These are phyloP conservation scores for Drosophila pallidifrons DNA, from an alignment of 1,140 invertebrate genomes.

Conservation along the genomic window DNA sequence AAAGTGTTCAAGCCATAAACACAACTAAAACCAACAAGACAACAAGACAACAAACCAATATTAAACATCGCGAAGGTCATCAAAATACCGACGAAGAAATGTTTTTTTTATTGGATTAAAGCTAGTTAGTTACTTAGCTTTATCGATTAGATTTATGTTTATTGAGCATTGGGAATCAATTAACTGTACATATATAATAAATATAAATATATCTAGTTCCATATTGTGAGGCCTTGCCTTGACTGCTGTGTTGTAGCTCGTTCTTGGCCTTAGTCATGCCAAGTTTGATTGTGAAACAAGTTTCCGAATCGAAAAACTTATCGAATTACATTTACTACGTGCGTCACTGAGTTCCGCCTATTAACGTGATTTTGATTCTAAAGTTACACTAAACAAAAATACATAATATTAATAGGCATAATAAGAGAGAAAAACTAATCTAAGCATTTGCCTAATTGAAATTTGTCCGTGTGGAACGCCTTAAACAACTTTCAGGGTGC, in stretches of 20 bases:
- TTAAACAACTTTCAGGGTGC: conserved; percentile 23
- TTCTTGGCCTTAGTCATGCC: conserved; percentile 61
- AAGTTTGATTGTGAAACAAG: conserved; percentile 60
- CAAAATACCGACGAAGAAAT: conserved; percentile 19
- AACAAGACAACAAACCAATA: conserved; percentile 6
- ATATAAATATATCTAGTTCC: neutral
- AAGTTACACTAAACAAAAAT: conserved; percentile 21
- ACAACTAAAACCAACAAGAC: neutral
- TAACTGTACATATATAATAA: conserved; percentile 1
- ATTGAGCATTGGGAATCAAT: conserved; percentile 28
- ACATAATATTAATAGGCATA: conserved; percentile 22
- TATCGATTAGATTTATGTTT: conserved; percentile 22
- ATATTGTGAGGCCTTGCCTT: conserved; percentile 42
- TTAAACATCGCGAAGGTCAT: conserved; percentile 24
- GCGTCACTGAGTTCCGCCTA: conserved; percentile 67
- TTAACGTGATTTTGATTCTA: conserved; percentile 52
- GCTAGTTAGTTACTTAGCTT: conserved; percentile 19
- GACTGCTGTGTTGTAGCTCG: conserved; percentile 25
- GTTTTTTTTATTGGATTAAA: conserved; percentile 9
- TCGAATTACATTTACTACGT: conserved; percentile 55
- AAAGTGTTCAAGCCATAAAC: neutral
- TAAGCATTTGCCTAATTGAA: conserved; percentile 52
- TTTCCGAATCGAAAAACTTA: conserved; percentile 53
- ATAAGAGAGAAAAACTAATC: conserved; percentile 23
- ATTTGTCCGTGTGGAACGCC: conserved; percentile 29